A percentile compares a stretch with the other conserved stretches of the same genome.
These are phyloP conservation scores for Nasonia oneida DNA, from an alignment of 2,888 invertebrate genomes.

Conservation along the genomic window DNA sequence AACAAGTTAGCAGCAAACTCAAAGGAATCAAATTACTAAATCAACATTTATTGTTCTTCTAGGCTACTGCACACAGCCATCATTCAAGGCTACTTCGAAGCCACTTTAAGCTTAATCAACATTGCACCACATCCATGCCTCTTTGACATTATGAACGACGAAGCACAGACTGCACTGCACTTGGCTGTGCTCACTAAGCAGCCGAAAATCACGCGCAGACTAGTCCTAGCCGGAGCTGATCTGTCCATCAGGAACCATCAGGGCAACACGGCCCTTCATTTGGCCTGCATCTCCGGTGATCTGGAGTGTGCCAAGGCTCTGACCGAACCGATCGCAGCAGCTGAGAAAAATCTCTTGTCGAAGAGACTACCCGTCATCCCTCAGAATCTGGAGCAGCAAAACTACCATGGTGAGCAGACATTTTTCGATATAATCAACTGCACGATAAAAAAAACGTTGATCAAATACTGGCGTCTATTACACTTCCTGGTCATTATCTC, in stretches of 20 bases:
- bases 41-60: conserved; percentile 11
- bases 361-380: conserved; percentile 79
- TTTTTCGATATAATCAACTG: neutral
- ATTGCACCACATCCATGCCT: conserved; percentile 88
- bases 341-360: conserved; percentile 77
- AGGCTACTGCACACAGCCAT: conserved; percentile 94
- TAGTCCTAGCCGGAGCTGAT: conserved; percentile 89
- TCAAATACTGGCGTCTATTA: neutral
- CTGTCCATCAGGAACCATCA: conserved; percentile 83
- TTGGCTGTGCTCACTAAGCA: conserved; percentile 90
- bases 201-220: conserved; percentile 86
- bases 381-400: conserved; percentile 88
- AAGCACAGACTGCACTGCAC: conserved; percentile 91
- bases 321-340: conserved; percentile 81
- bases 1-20: neutral
- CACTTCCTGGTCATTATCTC: neutral
- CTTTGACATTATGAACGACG: conserved; percentile 90
- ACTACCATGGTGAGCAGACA: conserved; percentile 89
- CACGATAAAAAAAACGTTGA: neutral
- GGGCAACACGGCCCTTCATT: conserved; percentile 93
- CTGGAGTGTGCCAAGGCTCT: conserved; percentile 87
- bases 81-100: conserved; percentile 87
- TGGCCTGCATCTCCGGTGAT: conserved; percentile 88
- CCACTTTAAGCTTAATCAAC: conserved; percentile 87
- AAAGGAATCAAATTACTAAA: neutral